A percentile compares a stretch with the other conserved stretches of the same genome.
Evolutionary conservation across 2,113 vertebrate genomes (phyloP).

Genomic region (Carassius gibelio): DNA sequence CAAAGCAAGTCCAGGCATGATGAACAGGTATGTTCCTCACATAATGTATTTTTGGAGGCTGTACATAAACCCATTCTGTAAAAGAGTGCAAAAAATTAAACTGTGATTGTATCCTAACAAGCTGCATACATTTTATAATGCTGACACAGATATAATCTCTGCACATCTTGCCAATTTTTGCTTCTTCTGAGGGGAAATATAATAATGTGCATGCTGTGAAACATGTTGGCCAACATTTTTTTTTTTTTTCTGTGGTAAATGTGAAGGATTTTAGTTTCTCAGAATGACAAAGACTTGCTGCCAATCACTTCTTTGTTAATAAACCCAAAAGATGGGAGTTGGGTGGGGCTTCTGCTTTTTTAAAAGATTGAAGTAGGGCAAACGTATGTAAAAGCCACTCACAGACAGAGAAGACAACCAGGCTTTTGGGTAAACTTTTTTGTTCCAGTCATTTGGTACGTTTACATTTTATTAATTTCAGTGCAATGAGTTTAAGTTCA

Average conservation of each 20-base stretch:
- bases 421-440: background rate
- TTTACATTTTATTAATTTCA: background rate
- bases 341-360: background rate
- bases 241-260: background rate
- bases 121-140: background rate
- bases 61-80: background rate
- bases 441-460: background rate
- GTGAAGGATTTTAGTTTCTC: background rate
- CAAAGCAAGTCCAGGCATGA: conserved; percentile 4
- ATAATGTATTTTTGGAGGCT: background rate
- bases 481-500: background rate
- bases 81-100: background rate
- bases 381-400: background rate
- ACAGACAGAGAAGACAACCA: background rate
- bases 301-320: conserved; percentile 12
- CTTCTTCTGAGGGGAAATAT: background rate
- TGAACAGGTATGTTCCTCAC: background rate
- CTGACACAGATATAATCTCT: background rate
- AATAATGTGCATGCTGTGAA: background rate
- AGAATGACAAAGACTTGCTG: background rate
- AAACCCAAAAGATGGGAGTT: background rate
- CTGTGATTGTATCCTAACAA: too few relatives aligned
- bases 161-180: background rate
- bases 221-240: background rate
- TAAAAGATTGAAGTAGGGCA: background rate